Conservation (phyloP, 2,888 invertebrate genomes). For the Ischnus inquisitorius region DNA sequence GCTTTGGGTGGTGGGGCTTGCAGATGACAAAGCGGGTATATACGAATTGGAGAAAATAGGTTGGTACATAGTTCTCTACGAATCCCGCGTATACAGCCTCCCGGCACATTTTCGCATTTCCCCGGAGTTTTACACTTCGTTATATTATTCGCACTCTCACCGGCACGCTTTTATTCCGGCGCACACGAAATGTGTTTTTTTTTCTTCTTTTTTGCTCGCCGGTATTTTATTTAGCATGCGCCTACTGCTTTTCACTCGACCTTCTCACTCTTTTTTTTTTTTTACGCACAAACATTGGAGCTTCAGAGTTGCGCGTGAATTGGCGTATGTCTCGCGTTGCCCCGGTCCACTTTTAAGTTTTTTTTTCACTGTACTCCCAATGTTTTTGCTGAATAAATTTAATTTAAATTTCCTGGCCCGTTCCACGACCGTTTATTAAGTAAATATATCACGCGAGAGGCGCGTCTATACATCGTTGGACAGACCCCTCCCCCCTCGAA, state of each 20-base stretch:
- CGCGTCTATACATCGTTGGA: constrained; percentile 29
- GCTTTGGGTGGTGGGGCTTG: constrained; percentile 11
- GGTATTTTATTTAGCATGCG: constrained; percentile 31
- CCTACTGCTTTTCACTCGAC: constrained; percentile 24
- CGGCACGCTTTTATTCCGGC: constrained; percentile 26
- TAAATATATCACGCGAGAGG: constrained; percentile 77
- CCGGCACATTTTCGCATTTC: constrained; percentile 74
- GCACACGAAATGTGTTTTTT: not conserved
- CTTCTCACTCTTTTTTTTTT: constrained; percentile 42
- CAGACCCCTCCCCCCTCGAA: constrained; percentile 2
- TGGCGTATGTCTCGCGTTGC: constrained; percentile 24
- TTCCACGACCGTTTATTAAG: constrained; percentile 78
- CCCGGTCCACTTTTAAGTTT: constrained; percentile 61
- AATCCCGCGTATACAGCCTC: constrained; percentile 1
- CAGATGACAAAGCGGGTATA: constrained; percentile 15
- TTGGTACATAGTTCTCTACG: not conserved
- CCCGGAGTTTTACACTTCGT: constrained; percentile 37
- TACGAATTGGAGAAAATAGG: constrained; percentile 3
- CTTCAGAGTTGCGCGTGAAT: constrained; percentile 39
- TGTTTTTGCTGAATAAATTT: constrained; percentile 81
- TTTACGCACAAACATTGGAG: constrained; percentile 49
- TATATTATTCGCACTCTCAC: constrained; percentile 39
- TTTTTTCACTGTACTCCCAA: constrained; percentile 54
- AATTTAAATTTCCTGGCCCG: constrained; percentile 80
- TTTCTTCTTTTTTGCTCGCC: not conserved